Percentiles rank a stretch among this genome's conserved stretches.
phyloP scores from a whole-genome alignment of 2,113 vertebrate species.

The Thinocorus orbignyianus region DNA sequence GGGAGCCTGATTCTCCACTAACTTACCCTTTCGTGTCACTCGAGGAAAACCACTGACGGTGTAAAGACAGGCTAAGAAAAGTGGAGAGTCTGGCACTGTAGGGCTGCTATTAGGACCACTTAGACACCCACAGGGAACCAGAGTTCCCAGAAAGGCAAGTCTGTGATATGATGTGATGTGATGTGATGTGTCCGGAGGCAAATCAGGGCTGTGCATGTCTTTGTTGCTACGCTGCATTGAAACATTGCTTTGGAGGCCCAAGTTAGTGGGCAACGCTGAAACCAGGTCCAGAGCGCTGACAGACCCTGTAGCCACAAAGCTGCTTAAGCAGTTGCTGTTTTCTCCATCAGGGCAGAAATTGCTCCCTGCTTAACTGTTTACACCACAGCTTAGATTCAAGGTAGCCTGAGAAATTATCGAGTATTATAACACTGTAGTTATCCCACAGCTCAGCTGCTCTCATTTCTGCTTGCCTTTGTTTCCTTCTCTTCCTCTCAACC shows the following conservation, averaged over 20 bases:
- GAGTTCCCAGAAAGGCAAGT: background rate
- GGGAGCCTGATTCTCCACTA: background rate
- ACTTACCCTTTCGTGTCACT: background rate
- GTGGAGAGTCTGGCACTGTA: background rate
- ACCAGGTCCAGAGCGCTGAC: background rate
- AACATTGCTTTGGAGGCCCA: background rate
- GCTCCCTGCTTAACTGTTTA: conserved; percentile 53
- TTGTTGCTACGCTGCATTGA: background rate
- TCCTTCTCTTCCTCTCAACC: background rate
- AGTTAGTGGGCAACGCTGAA: background rate
- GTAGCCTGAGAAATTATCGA: background rate
- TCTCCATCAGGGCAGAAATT: conserved; percentile 45
- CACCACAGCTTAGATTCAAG: background rate
- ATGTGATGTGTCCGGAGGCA: background rate
- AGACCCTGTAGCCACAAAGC: background rate
- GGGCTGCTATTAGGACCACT: background rate
- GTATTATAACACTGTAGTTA: background rate
- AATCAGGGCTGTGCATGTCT: background rate
- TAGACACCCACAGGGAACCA: background rate
- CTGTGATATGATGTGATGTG: background rate
- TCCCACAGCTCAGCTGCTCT: background rate
- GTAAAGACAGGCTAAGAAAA: background rate
- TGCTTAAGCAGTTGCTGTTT: conserved; percentile 43
- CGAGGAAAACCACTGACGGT: background rate
- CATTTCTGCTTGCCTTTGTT: background rate